A percentile compares a stretch with the other conserved stretches of the same genome.
These are phyloP conservation scores for Uloborus plumipes DNA, from an alignment of 2,888 invertebrate genomes.

Conservation along the genomic window DNA sequence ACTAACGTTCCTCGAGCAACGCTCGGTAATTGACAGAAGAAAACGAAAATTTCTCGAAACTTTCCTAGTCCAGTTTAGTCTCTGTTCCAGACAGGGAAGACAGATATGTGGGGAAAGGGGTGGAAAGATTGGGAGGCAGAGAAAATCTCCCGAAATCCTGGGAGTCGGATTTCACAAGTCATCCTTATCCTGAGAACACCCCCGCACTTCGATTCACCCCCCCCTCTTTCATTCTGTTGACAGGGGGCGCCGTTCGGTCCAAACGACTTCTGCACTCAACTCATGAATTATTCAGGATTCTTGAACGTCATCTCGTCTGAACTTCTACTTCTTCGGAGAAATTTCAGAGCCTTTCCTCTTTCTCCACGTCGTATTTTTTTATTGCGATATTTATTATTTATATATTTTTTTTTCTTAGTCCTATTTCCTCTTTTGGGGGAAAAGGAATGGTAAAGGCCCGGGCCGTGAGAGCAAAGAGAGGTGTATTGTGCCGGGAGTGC, in stretches of 20 bases:
- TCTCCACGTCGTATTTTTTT: conserved; percentile 2
- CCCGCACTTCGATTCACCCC: conserved; percentile 4
- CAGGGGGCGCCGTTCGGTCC: conserved; percentile 62
- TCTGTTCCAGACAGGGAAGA: too few species aligned
- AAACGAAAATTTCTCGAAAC: background rate
- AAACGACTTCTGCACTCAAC: conserved; percentile 61
- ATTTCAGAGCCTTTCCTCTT: conserved; percentile 59
- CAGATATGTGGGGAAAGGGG: too few species aligned
- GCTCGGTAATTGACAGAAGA: background rate
- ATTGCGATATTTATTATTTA: too few species aligned
- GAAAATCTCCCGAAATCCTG: conserved; percentile 44
- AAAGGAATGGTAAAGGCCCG: conserved; percentile 11
- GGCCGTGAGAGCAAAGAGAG: conserved; percentile 11
- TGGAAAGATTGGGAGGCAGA: too few species aligned
- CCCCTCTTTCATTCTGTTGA: conserved; percentile 57
- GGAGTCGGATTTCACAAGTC: conserved; percentile 63
- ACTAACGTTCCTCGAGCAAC: background rate
- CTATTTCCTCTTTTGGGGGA: conserved; percentile 43
- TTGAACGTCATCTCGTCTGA: conserved; percentile 62
- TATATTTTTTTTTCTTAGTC: conserved; percentile 32
- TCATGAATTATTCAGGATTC: conserved; percentile 63
- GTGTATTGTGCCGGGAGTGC: background rate
- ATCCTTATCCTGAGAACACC: conserved; percentile 60
- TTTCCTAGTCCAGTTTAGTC: too few species aligned
- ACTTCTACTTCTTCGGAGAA: conserved; percentile 61